Conservation (phyloP, 2,797 vertebrate genomes). For the Poecilia gillii region DNA sequence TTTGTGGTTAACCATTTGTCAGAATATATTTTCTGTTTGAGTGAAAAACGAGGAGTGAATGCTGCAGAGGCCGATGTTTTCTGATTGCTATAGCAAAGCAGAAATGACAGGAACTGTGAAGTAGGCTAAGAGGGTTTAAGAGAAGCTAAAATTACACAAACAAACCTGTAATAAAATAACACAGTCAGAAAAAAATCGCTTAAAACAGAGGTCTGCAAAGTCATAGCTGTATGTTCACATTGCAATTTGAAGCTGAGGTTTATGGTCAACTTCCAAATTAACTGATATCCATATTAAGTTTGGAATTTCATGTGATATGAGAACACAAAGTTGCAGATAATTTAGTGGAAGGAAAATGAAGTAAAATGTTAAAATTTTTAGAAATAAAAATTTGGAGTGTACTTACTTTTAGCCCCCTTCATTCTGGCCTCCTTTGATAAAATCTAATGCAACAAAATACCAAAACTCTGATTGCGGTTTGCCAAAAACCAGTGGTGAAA, state of each 20-base stretch:
- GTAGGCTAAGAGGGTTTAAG: background rate
- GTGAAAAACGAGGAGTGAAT: slow-evolving; percentile 1
- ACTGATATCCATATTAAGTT: background rate
- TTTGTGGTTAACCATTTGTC: background rate
- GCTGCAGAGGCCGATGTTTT: background rate
- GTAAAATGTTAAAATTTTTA: background rate
- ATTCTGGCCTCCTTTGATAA: background rate
- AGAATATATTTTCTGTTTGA: background rate
- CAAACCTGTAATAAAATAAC: background rate
- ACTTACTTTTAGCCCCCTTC: background rate
- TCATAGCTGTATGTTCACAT: background rate
- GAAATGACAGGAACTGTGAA: background rate
- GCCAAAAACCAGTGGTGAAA: no score
- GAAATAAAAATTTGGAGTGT: background rate
- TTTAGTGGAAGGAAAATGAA: background rate
- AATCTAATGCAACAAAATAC: background rate
- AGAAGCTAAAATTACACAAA: background rate
- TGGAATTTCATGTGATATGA: background rate
- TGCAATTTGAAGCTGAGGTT: background rate
- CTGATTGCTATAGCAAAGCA: background rate
- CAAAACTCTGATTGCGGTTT: no score
- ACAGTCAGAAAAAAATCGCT: background rate
- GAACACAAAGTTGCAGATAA: background rate
- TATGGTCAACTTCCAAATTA: background rate
- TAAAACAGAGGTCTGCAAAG: background rate